phyloP scores from a whole-genome alignment of 1,140 invertebrate species.

The Zaprionus taronus region DNA sequence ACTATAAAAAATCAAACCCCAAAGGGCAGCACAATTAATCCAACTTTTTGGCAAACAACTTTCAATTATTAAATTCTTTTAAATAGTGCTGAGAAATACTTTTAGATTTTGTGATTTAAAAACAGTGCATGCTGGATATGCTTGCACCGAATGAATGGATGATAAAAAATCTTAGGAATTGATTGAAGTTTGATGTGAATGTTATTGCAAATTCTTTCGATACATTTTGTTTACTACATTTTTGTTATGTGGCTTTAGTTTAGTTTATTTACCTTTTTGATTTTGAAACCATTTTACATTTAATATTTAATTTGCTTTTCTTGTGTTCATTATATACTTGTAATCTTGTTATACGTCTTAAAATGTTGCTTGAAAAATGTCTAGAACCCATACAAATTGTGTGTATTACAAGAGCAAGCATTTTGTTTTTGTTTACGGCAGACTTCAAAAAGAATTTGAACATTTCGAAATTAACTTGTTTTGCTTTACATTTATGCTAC shows the following conservation, averaged over 20 bases:
- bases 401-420: constrained; percentile 38
- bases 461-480: constrained; percentile 18
- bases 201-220: constrained; percentile 19
- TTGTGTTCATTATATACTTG: constrained; percentile 37
- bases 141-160: constrained; percentile 22
- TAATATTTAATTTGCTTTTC: constrained; percentile 70
- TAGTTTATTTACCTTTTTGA: constrained; percentile 59
- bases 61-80: constrained; percentile 12
- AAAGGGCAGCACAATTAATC: constrained; percentile 4
- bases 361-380: constrained; percentile 39
- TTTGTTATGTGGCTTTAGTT: constrained; percentile 30
- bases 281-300: constrained; percentile 82
- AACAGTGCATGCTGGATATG: constrained; percentile 9
- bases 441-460: constrained; percentile 22
- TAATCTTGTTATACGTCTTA: constrained; percentile 31
- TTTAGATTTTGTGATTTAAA: constrained; percentile 14
- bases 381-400: constrained; percentile 43
- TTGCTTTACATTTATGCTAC: constrained; percentile 61
- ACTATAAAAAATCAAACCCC: constrained; percentile 9
- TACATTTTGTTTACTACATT: constrained; percentile 20
- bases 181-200: constrained; percentile 30
- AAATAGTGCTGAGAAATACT: constrained; percentile 15
- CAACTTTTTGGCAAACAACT: constrained; percentile 1
- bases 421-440: constrained; percentile 18
- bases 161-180: constrained; percentile 16